A percentile compares a stretch with the other conserved stretches of the same genome.
These are phyloP conservation scores for Fulica atra DNA, from an alignment of 2,113 vertebrate species.

Conservation along the genomic window DNA sequence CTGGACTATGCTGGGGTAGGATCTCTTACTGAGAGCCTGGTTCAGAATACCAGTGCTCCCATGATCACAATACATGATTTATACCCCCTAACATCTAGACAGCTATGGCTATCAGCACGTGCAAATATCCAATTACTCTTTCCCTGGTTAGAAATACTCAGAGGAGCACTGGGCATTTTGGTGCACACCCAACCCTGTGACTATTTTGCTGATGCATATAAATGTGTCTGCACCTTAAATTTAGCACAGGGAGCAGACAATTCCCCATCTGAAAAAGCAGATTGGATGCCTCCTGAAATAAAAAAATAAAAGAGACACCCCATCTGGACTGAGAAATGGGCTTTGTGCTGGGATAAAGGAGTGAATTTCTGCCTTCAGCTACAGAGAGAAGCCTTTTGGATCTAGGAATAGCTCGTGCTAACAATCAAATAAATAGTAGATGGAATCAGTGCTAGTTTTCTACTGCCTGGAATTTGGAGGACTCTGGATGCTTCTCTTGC, in stretches of 20 bases:
- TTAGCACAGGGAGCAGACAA: neutral
- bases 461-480: neutral
- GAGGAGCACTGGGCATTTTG: neutral
- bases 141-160: neutral
- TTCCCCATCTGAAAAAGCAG: neutral
- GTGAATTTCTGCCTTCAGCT: neutral
- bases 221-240: neutral
- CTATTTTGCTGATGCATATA: neutral
- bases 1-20: neutral
- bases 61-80: neutral
- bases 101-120: neutral
- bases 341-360: neutral
- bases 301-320: neutral
- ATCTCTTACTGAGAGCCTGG: neutral
- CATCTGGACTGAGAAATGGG: neutral
- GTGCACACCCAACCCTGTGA: neutral
- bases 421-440: neutral
- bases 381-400: neutral
- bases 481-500: neutral
- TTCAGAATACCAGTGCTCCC: neutral
- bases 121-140: neutral
- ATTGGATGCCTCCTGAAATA: neutral
- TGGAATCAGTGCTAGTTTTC: neutral
- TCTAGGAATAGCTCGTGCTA: neutral
- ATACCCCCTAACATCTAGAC: neutral